phyloP scores from a whole-genome alignment of 2,113 vertebrate genomes.

The Calidris pugnax region DNA sequence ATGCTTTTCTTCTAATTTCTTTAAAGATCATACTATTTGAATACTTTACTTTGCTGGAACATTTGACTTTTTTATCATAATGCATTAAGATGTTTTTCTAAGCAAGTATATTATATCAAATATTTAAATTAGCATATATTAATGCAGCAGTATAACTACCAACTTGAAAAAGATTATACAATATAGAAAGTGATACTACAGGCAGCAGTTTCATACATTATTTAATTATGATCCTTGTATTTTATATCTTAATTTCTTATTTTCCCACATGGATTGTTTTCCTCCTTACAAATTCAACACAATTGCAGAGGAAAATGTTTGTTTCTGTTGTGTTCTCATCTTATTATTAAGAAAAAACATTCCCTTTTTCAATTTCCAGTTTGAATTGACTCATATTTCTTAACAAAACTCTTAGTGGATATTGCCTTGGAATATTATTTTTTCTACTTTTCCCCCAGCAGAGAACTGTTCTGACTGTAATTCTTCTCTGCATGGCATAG shows the following conservation, averaged over 20 bases:
- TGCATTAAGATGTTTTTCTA: background rate
- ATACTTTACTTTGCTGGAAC: background rate
- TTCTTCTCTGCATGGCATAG: background rate
- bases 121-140: background rate
- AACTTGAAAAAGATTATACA: background rate
- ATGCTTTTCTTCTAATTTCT: background rate
- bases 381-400: background rate
- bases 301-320: background rate
- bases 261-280: background rate
- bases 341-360: background rate
- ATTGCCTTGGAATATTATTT: background rate
- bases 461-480: background rate
- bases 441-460: background rate
- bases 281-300: background rate
- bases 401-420: background rate
- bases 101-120: background rate
- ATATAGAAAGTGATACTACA: background rate
- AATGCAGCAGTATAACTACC: background rate
- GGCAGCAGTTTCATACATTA: background rate
- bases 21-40: background rate
- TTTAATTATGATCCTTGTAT: background rate
- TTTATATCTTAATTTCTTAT: background rate
- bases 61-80: background rate
- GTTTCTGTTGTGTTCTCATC: background rate
- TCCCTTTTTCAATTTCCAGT: background rate